These are phyloP conservation scores for Poeciliopsis turrubarensis DNA, from an alignment of 2,113 vertebrate species.

Conservation along the genomic window DNA sequence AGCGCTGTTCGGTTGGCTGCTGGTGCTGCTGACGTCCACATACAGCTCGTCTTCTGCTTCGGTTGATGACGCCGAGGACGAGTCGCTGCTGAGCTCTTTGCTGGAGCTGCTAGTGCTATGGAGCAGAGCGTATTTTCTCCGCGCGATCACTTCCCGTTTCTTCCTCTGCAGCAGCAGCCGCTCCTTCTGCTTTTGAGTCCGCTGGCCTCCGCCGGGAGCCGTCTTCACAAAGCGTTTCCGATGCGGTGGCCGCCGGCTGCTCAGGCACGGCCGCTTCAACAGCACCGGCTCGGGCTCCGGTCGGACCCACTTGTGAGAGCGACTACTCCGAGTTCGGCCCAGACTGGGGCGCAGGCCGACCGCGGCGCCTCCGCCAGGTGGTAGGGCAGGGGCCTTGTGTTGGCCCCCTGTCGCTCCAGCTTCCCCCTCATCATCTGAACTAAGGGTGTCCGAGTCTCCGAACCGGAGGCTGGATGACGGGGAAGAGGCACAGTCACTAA, in stretches of 20 bases:
- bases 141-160: conserved; percentile 92
- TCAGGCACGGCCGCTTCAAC: conserved; percentile 92
- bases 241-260: conserved; percentile 84
- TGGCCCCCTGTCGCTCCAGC: conserved; percentile 68
- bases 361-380: conserved; percentile 62
- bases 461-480: conserved; percentile 96
- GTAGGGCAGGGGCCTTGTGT: conserved; percentile 66
- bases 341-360: conserved; percentile 75
- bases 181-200: conserved; percentile 96
- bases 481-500: conserved; percentile 96
- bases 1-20: conserved; percentile 88
- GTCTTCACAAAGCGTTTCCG: conserved; percentile 93
- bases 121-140: conserved; percentile 91
- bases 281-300: conserved; percentile 89
- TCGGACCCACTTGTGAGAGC: conserved; percentile 92
- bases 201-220: conserved; percentile 83
- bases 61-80: conserved; percentile 91
- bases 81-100: conserved; percentile 91
- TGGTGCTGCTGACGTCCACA: conserved; percentile 88
- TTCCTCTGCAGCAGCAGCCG: conserved; percentile 93
- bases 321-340: conserved; percentile 86
- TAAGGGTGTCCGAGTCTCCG: conserved; percentile 96
- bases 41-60: conserved; percentile 95
- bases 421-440: conserved; percentile 92
- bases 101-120: conserved; percentile 97